phyloP scores from a whole-genome alignment of 2,888 invertebrate genomes.

The Strigamia transsilvanica region DNA sequence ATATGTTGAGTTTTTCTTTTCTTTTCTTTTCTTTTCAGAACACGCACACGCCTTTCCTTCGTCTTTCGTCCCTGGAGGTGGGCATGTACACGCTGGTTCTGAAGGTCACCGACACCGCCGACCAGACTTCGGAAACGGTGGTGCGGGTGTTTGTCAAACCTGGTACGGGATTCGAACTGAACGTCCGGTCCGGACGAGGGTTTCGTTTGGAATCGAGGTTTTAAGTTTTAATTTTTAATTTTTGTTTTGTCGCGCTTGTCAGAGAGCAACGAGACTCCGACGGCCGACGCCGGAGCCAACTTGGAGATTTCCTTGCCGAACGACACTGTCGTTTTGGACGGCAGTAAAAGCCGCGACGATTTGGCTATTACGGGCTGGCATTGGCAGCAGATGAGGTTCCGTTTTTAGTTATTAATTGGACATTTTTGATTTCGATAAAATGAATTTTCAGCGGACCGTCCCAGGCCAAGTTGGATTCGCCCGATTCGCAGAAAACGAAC shows the following conservation, averaged over 20 bases:
- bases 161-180: slow-evolving; percentile 61
- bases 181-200: too few relatives aligned
- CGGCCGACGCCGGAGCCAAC: slow-evolving; percentile 69
- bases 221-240: not conserved
- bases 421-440: slow-evolving; percentile 22
- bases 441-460: slow-evolving; percentile 68
- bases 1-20: too few relatives aligned
- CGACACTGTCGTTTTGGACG: slow-evolving; percentile 82
- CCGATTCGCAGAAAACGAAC: slow-evolving; percentile 65
- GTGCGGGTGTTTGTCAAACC: slow-evolving; percentile 94
- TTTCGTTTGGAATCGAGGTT: not conserved
- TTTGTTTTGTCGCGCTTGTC: not conserved
- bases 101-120: slow-evolving; percentile 90
- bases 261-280: slow-evolving; percentile 64
- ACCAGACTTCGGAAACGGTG: slow-evolving; percentile 84
- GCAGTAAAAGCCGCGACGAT: slow-evolving; percentile 78
- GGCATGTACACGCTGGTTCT: slow-evolving; percentile 93
- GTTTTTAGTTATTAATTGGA: not conserved
- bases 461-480: slow-evolving; percentile 63
- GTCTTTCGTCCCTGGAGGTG: slow-evolving; percentile 87
- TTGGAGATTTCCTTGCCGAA: slow-evolving; percentile 82
- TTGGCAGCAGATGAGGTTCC: slow-evolving; percentile 79
- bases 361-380: slow-evolving; percentile 81
- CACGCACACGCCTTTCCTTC: slow-evolving; percentile 86
- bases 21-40: slow-evolving; percentile 69